Conservation (phyloP, 1,140 invertebrate genomes). For the Drosophila leontia region DNA sequence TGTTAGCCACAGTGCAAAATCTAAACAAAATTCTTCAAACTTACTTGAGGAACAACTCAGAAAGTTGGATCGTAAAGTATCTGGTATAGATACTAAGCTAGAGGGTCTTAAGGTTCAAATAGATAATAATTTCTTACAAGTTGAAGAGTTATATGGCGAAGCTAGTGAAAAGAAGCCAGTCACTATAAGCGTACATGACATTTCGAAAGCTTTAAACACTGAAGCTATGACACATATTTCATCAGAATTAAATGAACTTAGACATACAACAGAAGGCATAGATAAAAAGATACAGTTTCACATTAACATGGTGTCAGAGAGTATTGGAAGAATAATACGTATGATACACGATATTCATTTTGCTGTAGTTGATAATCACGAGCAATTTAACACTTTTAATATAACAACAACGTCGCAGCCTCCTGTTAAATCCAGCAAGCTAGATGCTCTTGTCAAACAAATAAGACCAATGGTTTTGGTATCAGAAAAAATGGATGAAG, state of each 20-base stretch:
- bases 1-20: conserved; percentile 23
- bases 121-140: conserved; percentile 91
- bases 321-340: conserved; percentile 90
- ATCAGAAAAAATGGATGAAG: conserved; percentile 95
- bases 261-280: conserved; percentile 90
- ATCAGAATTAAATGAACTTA: conserved; percentile 90
- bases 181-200: conserved; percentile 91
- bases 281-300: conserved; percentile 94
- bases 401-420: conserved; percentile 86
- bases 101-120: conserved; percentile 92
- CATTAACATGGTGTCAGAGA: conserved; percentile 92
- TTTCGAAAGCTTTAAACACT: conserved; percentile 91
- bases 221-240: conserved; percentile 91
- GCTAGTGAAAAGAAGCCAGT: conserved; percentile 94
- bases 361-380: conserved; percentile 89
- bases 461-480: conserved; percentile 93
- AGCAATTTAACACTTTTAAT: conserved; percentile 80
- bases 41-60: conserved; percentile 87
- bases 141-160: conserved; percentile 92
- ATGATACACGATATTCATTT: conserved; percentile 93
- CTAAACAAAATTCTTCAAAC: conserved; percentile 49
- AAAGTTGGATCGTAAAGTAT: conserved; percentile 92
- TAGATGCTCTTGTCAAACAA: conserved; percentile 91
- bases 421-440: conserved; percentile 88
- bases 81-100: conserved; percentile 91